Base-by-base conservation (phyloP, 2,113 vertebrate genomes). In the Ochotona curzoniae region DNA sequence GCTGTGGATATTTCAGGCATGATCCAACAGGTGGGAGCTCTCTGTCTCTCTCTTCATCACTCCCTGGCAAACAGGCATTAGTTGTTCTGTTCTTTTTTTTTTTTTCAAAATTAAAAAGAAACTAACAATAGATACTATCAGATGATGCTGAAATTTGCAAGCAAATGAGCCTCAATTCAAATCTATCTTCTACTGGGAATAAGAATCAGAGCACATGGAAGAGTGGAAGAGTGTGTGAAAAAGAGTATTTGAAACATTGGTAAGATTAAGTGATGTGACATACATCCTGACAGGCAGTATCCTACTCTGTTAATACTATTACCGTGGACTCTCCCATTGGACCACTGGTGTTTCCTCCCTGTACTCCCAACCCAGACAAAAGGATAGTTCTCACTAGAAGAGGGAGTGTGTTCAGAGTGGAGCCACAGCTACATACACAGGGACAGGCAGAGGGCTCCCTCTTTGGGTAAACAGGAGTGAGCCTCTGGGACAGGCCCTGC, bases 331-430 rank as follows among this genome's bases (percentile, higher is more conserved):
- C 5, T 60, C 15, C 18, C 1, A 18, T 30, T 25, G 60, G n/a
- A 28, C n/a, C 30, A 78, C 49, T 18, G 32, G 61, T 9, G 7
- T 73, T 30, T 17, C 49, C 38, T 7, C 28, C 38, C 57, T 15
- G 17, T n/a, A 2, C 20, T 9, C 3, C 23, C n/a, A 1, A 6
- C 8, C 21, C 6, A 5, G 15, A 15, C 21, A 1, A 74, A n/a
- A 26, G 63, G 28, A 3, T 9, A 0, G 0, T 8, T 57, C 69
- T 78, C 44, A 38, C 4, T 44, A 13, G 35, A 38, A 85, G 10
- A 49, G 63, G 75, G 54, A 21, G 3, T 32, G 26, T 35, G 30
- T 26, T 57, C 38, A 35, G 25, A 73, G 49, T 0, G 26, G 26
- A 47, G 14, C n/a, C 5, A 8, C 2, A 20, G 32, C 8, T 67